phyloP scores from a whole-genome alignment of 2,113 vertebrate genomes.

The Clarias gariepinus region DNA sequence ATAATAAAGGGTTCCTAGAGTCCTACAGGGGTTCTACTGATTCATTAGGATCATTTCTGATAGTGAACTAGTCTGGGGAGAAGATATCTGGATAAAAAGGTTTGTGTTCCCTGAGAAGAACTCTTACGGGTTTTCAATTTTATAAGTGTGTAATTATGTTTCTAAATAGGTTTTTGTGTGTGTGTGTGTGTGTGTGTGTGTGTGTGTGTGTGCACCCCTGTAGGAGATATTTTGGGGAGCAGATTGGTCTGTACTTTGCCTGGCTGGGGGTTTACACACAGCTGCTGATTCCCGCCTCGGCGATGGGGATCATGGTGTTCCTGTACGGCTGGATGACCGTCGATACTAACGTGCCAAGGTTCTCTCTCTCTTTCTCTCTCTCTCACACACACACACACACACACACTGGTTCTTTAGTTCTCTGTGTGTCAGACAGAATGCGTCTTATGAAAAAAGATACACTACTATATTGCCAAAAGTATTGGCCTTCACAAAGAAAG shows the following conservation, averaged over 20 bases:
- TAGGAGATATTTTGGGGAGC: constrained; percentile 98
- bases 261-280: constrained; percentile 97
- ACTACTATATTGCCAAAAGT: no score
- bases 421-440: not conserved
- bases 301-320: constrained; percentile 94
- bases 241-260: constrained; percentile 96
- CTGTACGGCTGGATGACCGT: constrained; percentile 92
- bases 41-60: not conserved
- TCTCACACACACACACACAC: not conserved
- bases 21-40: not conserved
- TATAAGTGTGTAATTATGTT: not conserved
- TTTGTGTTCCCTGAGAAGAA: not conserved
- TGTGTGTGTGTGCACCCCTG: constrained; percentile 31
- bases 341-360: constrained; percentile 93
- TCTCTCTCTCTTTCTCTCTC: not conserved
- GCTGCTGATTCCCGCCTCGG: constrained; percentile 92
- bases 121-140: not conserved
- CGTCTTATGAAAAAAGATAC: not conserved
- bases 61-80: not conserved
- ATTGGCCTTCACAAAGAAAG: no score
- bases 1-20: not conserved
- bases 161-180: not conserved
- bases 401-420: not conserved
- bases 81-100: not conserved
- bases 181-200: not conserved